Evolutionary conservation across 2,888 invertebrate species (phyloP), one percentile per base, ranked within the genome.

Genomic region (Theretra japonica): DNA sequence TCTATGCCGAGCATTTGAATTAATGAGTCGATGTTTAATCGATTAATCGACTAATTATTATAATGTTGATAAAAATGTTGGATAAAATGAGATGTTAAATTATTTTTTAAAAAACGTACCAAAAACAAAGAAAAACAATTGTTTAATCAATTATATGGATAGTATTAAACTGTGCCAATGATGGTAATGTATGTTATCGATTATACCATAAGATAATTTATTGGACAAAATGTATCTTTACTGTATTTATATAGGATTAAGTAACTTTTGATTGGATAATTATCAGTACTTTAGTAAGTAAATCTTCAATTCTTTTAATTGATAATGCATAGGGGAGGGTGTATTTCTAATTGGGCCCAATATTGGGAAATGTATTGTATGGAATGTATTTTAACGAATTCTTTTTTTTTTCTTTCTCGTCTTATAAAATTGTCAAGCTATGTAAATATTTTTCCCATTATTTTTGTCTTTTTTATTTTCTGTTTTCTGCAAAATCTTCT

Each of bases 101-200:
- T 65, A 48, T 65, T 48, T 62, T 59, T 62, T 62, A 62, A 65
- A 65, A 48, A 65, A 48, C 23, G 17, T 48, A 65, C 65, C 65
- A 65, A 65, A 65, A 48, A 48, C 21, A 23, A 48, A 25, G 41
- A 65, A 65, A 65, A 41, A 62, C 41, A 62, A 58, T 58, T 28
- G n/a, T 56, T 30, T 30, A 50, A 30, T 50, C 48, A 72, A 59
- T 33, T 25, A 68, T 58, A 68, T 70, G 33, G 65, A 78, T 68
- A 77, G 82, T 81, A 81, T 81, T 82, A 74, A 77, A 71, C 73
- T 73, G 81, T 82, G 81, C 81, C 81, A 82, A 82, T 72, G 62
- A 70, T 75, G 75, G 73, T 50, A 33, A 62, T 70, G 30, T 25
- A 59, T 30, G 56, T 58, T 59, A 59, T 59, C 33, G 41, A 70